Evolutionary conservation across 2,888 invertebrate species (phyloP), one percentile per base, ranked within the genome.

Genomic region (Tinea semifulvella): DNA sequence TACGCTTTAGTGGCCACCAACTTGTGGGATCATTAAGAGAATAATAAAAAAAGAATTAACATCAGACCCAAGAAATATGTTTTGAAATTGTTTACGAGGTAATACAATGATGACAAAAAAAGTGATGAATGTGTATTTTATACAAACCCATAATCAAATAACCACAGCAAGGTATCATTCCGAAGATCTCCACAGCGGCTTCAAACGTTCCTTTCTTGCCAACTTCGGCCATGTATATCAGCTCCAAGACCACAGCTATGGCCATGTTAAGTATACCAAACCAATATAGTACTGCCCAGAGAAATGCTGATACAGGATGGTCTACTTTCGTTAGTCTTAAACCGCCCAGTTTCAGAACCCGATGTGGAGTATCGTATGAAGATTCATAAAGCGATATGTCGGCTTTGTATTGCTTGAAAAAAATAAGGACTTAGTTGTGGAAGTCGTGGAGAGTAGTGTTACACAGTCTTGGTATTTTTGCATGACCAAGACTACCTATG

Each of bases 111-210:
- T 22, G 8, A 22, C 5, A 22, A 22, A 22, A 22, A 22, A 22
- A 22, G 8, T 8, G 11, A 6, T n/a, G 11, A 3, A 26, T 26
- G 2, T 26, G 26, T 26, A 4, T 13, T 35, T 14, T 28, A 7
- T 35, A 46, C 56, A 27, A 14, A 73, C 74, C 66, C 7, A 75
- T 53, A 2, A 71, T 26, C 16, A 70, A 43, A 38, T 69, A 74
- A 3, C 69, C 72, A 6, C 70, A 53, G 45, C 73, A 74, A 0
- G 75, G 75, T 63, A 69, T 63, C 72, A 72, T 71, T 22, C 60
- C 54, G 49, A 74, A 68, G 13, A 73, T 56, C 25, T 64, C 62
- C 1, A 68, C 48, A 6, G 62, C 62, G 8, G 66, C 63, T 45
- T 68, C 58, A 26, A 69, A 66, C 17, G 65, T 62, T 3, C 65